Conservation (phyloP, 1,140 invertebrate species). For the Nixonia krombeini region DNA sequence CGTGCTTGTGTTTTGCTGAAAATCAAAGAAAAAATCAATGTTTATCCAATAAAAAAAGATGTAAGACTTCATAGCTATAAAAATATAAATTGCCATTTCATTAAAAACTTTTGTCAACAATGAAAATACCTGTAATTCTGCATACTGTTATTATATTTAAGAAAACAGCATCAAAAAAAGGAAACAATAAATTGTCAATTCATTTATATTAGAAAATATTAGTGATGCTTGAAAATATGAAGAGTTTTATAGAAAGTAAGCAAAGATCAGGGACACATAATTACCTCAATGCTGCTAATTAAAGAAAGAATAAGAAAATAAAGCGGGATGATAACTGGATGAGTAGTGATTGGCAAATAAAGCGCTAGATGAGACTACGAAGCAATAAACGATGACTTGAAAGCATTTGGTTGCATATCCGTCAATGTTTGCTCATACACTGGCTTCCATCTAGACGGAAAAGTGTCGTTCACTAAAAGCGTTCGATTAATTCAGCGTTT, state of each 20-base stretch:
- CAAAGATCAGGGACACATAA: slow-evolving; percentile 48
- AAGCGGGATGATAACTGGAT: slow-evolving; percentile 62
- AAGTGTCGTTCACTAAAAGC: slow-evolving; percentile 43
- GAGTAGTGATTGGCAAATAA: slow-evolving; percentile 62
- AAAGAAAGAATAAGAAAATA: slow-evolving; percentile 63
- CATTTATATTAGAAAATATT: too few relatives aligned
- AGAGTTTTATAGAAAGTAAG: neutral
- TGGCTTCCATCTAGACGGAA: slow-evolving; percentile 71
- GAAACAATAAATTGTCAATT: too few relatives aligned
- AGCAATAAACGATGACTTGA: slow-evolving; percentile 66
- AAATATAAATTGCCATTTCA: too few relatives aligned
- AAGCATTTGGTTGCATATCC: slow-evolving; percentile 66
- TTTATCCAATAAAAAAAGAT: neutral
- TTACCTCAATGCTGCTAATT: slow-evolving; percentile 67
- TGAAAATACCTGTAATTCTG: too few relatives aligned
- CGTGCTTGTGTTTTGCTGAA: slow-evolving; percentile 36
- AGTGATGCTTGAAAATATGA: too few relatives aligned
- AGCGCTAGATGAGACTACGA: slow-evolving; percentile 70
- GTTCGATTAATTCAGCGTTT: too few relatives aligned
- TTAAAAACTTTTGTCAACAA: too few relatives aligned
- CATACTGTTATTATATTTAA: too few relatives aligned
- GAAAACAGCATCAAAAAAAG: too few relatives aligned
- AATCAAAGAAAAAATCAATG: slow-evolving; percentile 9
- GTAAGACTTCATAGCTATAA: too few relatives aligned
- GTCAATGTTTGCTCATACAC: slow-evolving; percentile 69